Evolutionary conservation across 2,797 vertebrate species (phyloP), one percentile per base, ranked within the genome.

Genomic region (Myotis daubentonii): DNA sequence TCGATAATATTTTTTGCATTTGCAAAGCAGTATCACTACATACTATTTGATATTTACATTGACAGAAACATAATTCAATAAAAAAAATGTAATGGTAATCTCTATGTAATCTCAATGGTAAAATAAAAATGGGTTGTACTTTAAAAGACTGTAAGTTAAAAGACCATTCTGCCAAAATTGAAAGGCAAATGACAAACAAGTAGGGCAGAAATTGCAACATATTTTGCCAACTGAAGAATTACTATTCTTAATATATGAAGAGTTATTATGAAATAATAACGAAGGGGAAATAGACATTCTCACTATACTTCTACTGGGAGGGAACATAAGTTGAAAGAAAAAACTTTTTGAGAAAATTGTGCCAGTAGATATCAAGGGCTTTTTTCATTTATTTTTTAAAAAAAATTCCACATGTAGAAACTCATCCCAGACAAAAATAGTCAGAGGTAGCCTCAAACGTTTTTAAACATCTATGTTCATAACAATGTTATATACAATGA

Each of bases 221-320:
- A 92, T 38, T 93, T 78, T 92, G 66, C 68, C 51, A 95, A 89
- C 11, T 87, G n/a, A 92, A 87, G 22, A 79, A 78, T 17, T 87
- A 71, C 30, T 22, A 75, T 60, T 22, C 15, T 78, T 75, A 81
- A 94, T 65, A 85, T 92, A 51, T 33, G 90, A 93, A 90, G 25
- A 91, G 68, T 20, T 47, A 71, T 23, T 49, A 49, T 55, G 47
- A 72, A 23, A 87, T 53, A 85, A 66, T 87, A 89, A 74, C 44
- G 91, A 82, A 44, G 89, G 49, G 41, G 65, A 85, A 95, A 94
- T 47, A 41, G 55, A 8, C 8, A 41, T 2, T 66, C 36, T 86
- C 5, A 65, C 17, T 62, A 72, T 53, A 33, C 6, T 85, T 81
- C 30, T 68, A 57, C 5, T 87, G 60, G 30, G 22, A 83, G 38